A percentile compares a stretch with the other conserved stretches of the same genome.
phyloP scores from a whole-genome alignment of 2,113 vertebrate genomes.

The Xiphorhynchus elegans region DNA sequence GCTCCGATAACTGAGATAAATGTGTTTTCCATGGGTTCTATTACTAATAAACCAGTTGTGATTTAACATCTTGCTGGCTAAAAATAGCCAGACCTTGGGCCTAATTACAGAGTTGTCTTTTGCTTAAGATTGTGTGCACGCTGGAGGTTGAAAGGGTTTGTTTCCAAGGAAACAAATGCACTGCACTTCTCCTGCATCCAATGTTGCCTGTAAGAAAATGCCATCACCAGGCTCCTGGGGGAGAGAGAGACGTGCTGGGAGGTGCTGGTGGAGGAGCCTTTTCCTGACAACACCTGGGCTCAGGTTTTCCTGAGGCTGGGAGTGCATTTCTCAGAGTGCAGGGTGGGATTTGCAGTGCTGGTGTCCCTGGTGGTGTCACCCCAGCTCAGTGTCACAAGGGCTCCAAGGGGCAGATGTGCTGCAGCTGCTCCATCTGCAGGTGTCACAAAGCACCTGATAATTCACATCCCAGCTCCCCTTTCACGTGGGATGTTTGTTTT shows the following conservation, averaged over 20 bases:
- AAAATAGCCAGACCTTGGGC: slow-evolving; percentile 66
- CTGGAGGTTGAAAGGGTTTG: slow-evolving; percentile 75
- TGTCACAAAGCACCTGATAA: accelerated
- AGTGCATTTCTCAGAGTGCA: background rate
- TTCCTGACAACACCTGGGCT: background rate
- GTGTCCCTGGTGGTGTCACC: background rate
- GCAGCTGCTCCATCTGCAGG: accelerated
- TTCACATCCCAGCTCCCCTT: background rate
- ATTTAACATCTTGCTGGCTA: slow-evolving; percentile 61
- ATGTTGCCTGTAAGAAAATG: slow-evolving; percentile 65
- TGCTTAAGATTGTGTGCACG: slow-evolving; percentile 49
- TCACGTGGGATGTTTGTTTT: accelerated
- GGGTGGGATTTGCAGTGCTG: background rate
- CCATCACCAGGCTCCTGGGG: slow-evolving; percentile 42
- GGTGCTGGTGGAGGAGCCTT: slow-evolving; percentile 1
- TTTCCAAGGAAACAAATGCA: slow-evolving; percentile 83
- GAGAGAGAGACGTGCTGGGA: slow-evolving; percentile 1
- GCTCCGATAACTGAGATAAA: background rate
- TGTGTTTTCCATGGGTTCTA: background rate
- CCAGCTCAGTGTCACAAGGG: background rate
- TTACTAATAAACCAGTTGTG: slow-evolving; percentile 33
- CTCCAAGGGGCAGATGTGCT: background rate
- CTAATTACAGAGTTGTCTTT: slow-evolving; percentile 65
- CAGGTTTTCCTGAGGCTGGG: background rate
- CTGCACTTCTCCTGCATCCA: slow-evolving; percentile 45